Base-by-base conservation (phyloP, 2,113 vertebrate species). In the Salvelinus fontinalis region DNA sequence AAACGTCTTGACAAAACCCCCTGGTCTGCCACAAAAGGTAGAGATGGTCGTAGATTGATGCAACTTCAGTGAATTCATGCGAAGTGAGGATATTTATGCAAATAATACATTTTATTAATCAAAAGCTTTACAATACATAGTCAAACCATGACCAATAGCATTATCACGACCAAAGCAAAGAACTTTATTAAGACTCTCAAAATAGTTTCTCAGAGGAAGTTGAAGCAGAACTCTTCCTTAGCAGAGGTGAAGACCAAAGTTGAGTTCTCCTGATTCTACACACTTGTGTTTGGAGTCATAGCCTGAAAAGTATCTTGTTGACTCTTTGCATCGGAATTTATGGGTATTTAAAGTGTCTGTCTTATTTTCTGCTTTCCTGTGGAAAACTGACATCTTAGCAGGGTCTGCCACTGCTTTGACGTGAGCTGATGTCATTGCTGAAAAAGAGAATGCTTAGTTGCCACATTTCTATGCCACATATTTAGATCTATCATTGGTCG, bases 191-290 rank as follows among this genome's bases (percentile, higher is more conserved):
- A 31, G 31, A 31, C 31, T 5, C 31, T 31, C 31, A 31, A 31
- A 51, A 12, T 14, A 39, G 14, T 8, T 66, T 29, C 66, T 44
- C 24, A 70, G 3, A 97, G 88, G 84, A 99, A 99, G 86, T 96
- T 95, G 80, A 99, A 99, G 76, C 27, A 48, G 86, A 99, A 98
- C 71, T 95, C 86, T 67, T 93, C 90, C 22, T 93, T 86, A 4
- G 92, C 87, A 27, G 85, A 34, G 11, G 80, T 81, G 67, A 90
- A 92, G 59, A 81, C 73, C 70, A 93, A 92, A 3, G 7, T 14
- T 54, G 78, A 20, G 0, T 31, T 31, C 5, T 80, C 75, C 16
- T 71, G 74, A 24, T 39, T 67, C 68, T 80, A 57, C 3, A 39
- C 2, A 6, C 22, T 64, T 66, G n/a, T 62, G 24, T 82, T 76